Evolutionary conservation across 2,113 vertebrate genomes (phyloP).

Genomic region (Notarius quadriscutis): DNA sequence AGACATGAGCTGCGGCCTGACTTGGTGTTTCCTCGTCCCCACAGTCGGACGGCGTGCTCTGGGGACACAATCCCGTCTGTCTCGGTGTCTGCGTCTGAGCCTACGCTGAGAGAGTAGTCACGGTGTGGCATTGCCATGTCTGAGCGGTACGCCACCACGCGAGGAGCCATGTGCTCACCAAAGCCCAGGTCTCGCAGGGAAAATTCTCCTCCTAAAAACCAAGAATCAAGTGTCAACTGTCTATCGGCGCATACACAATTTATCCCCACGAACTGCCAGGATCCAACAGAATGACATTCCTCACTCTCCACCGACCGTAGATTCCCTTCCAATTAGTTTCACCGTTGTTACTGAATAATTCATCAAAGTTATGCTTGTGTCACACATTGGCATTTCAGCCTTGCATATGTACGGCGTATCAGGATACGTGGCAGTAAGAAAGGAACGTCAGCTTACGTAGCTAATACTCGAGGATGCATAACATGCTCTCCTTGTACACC

Average conservation of each 20-base stretch:
- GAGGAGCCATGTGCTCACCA: conserved; percentile 80
- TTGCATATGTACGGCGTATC: too few species aligned
- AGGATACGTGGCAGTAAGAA: too few species aligned
- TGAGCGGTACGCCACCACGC: conserved; percentile 82
- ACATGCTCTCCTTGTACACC: too few species aligned
- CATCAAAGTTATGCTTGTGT: too few species aligned
- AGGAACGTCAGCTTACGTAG: too few species aligned
- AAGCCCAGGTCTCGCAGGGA: conserved; percentile 88
- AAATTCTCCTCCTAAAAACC: conserved; percentile 84
- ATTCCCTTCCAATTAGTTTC: not conserved
- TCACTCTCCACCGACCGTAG: not conserved
- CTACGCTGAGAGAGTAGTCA: conserved; percentile 84
- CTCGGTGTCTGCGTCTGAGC: conserved; percentile 89
- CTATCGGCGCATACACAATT: not conserved
- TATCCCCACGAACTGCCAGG: too few species aligned
- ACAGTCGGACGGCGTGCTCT: conserved; percentile 86
- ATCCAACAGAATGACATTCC: not conserved
- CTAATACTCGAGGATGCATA: too few species aligned
- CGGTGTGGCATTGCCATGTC: conserved; percentile 88
- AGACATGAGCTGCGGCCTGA: conserved; percentile 95
- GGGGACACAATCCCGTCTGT: conserved; percentile 88
- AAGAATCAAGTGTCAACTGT: not conserved
- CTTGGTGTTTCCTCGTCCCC: conserved; percentile 88
- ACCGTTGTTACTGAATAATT: not conserved
- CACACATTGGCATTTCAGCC: too few species aligned